Base-by-base conservation (phyloP, 2,888 invertebrate species). In the Melinaea menophilus region DNA sequence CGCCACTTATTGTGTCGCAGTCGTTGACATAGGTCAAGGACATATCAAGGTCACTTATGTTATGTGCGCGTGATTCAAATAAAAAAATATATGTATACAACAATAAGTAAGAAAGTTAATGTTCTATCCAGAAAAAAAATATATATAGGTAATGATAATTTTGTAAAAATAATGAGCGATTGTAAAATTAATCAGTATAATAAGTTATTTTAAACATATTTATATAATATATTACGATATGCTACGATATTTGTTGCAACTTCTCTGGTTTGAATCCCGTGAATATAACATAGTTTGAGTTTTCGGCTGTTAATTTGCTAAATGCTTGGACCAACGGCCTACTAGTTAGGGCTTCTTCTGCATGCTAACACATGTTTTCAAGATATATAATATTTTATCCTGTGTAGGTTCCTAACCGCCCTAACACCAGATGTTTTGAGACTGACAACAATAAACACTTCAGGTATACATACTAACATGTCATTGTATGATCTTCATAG, bases 381-480 rank as follows among this genome's bases (percentile, higher is more conserved):
- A 22, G 22, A 73, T 68, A 68, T 61, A 51, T 60, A 72, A 62
- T 61, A 56, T 66, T 63, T 67, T 63, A 66, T 76, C 75, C 77
- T 85, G 84, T 81, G 76, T 91, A 91, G 91, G 91, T 91, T 91
- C 85, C 88, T 91, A 86, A 88, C 90, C 75, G 91, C 91, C 79
- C 82, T 91, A 85, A 91, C 91, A 75, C 91, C 91, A 75, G 91
- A 91, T 77, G 91, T 91, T 75, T 86, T 91, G 79, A 88, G 91
- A 86, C 84, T 91, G 87, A 91, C 91, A 67, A 90, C 91, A 77
- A 90, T 91, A 76, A 90, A 91, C 85, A 87, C 81, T 74, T 84
- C 91, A 91, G 91, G 91, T 91, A 88, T 79, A 80, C 74, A 76
- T 73, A 80, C 76, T 80, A 82, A 84, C 79, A 79, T 70, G 69